phyloP scores from a whole-genome alignment of 1,140 invertebrate species.

The Chelonus insularis region DNA sequence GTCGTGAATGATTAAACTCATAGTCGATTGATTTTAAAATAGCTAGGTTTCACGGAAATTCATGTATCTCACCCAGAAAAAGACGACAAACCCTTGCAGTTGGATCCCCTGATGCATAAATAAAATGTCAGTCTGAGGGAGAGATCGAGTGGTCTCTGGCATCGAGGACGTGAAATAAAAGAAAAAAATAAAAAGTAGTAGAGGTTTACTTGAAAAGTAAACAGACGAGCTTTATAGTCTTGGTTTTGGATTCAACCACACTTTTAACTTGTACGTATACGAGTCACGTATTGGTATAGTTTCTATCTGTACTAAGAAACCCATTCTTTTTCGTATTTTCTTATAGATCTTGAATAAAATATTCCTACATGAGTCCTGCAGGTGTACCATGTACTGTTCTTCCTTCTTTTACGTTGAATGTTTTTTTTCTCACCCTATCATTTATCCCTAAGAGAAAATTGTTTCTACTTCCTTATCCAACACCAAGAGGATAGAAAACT shows the following conservation, averaged over 20 bases:
- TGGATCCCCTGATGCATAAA: background rate
- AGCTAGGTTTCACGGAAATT: background rate
- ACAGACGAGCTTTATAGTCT: slow-evolving; percentile 5
- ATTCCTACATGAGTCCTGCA: slow-evolving; percentile 7
- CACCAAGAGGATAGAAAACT: too few species aligned
- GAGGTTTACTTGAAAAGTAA: slow-evolving; percentile 13
- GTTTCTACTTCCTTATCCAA: too few species aligned
- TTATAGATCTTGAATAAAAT: slow-evolving; percentile 11
- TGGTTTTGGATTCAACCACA: background rate
- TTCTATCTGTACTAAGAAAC: background rate
- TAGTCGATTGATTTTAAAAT: slow-evolving; percentile 14
- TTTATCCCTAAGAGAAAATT: background rate
- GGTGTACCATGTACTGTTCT: slow-evolving; percentile 5
- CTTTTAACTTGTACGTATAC: background rate
- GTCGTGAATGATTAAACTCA: slow-evolving; percentile 12
- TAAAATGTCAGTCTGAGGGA: background rate
- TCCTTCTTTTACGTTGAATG: background rate
- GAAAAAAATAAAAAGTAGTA: slow-evolving; percentile 12
- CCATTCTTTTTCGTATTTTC: background rate
- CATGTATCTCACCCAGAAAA: background rate
- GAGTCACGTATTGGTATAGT: slow-evolving; percentile 21
- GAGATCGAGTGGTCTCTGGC: background rate
- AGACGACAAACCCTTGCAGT: background rate
- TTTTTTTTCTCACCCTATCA: background rate
- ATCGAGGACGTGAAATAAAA: slow-evolving; percentile 15